Evolutionary conservation across 2,113 vertebrate genomes (phyloP), one percentile per base, ranked within the genome.

Genomic region (Gobiocypris rarus): DNA sequence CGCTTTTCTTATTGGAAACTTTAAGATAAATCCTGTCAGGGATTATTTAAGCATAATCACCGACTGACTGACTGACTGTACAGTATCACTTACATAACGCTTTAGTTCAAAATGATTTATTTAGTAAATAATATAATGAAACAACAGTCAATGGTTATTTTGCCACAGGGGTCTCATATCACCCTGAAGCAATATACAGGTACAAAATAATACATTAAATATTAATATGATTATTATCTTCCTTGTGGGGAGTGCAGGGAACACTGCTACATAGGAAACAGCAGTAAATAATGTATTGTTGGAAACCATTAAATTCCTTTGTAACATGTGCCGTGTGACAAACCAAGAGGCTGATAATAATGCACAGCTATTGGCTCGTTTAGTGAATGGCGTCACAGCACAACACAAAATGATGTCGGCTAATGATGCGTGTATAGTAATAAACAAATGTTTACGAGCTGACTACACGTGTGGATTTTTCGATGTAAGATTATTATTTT

Each of bases 11-110:
- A 34, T 69, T 38, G 65, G 65, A 69, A 1, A 9, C 65, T 38
- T 71, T 71, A 43, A 71, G 69, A 15, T 17, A 65, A 73, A 71
- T 45, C n/a, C 38, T 11, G n/a, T 13, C 69, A 71, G 69, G 69
- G 69, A 14, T 73, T 73, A 22, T 48, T 73, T 48, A 9, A 48
- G 11, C n/a, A 45, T 73, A 73, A 24, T 48, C 45, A 71, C 69
- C 11, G 10, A 3, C n/a, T 73, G n/a, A 45, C 22, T 24, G 10
- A 3, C n/a, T 73, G n/a, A 45, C 22, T 24, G 38, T 38, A 71
- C 69, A 45, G 24, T 45, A 48, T 26, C 69, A n/a, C 41, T 26
- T 26, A 45, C 5, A 71, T 45, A 71, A 45, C 5, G 3, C 5
- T 73, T 15, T 48, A 45, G 5, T 48, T 73, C n/a, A 48, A 73